Base-by-base conservation (phyloP, 2,888 invertebrate species). In the Philereme transversata region DNA sequence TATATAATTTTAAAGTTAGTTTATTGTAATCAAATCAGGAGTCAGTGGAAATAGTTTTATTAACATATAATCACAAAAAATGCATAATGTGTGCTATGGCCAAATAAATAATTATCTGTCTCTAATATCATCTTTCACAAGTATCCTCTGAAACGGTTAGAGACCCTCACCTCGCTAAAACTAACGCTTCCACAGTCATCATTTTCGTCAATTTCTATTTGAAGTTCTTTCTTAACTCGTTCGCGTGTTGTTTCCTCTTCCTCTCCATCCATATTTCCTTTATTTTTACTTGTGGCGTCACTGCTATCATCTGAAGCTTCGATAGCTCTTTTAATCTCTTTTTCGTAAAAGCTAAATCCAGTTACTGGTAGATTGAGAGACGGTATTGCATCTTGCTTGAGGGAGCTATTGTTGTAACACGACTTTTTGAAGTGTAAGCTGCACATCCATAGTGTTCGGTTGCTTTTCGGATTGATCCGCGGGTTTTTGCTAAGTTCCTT, bases 361-460 rank as follows among this genome's bases (percentile, higher is more conserved):
- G 43, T 9, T 9, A 36, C 33, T 38, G 59, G 53, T 33, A 49
- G 33, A 4, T 54, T 59, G 5, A 48, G 33, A 9, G 38, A 45
- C 6, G 53, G 53, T 9, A 35, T 9, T 4, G 59, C 59, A 38
- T 38, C 34, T 45, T n/a, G 4, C 53, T 11, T 36, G 5, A 58
- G 41, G 5, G 0, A 6, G 0, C 43, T 6, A 8, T 52, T 52
- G n/a, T 4, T 1, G 11, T 53, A 59, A 43, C 38, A n/a, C 34
- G 8, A 9, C 34, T 35, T 59, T 22, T 59, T 53, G 53, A 59
- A 59, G 49, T 59, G 59, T 34, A 4, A 10, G 5, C 59, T 45
- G 52, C 59, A 59, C 22, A 59, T 9, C 33, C 36, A 45, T 2
- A 53, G 5, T 9, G 5, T 40, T 40, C 10, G 8, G 8, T 36